phyloP scores from a whole-genome alignment of 1,140 invertebrate species.

The Notospermus geniculatus region DNA sequence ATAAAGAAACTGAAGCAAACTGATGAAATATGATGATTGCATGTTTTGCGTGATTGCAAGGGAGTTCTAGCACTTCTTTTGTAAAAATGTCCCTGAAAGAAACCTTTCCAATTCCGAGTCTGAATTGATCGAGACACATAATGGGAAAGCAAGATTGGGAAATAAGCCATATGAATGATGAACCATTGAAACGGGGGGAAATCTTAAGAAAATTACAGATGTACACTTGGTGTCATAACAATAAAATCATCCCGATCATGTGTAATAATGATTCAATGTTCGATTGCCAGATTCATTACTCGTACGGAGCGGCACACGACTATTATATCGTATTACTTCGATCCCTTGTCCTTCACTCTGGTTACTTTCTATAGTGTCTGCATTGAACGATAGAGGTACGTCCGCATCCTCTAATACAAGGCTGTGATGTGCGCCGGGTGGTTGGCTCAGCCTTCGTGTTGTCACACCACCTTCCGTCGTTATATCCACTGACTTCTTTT shows the following conservation, averaged over 20 bases:
- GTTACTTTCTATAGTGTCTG: background rate
- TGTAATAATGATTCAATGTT: slow-evolving; percentile 10
- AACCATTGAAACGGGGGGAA: too few species aligned
- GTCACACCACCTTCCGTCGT: background rate
- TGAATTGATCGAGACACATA: too few species aligned
- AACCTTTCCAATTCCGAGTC: too few species aligned
- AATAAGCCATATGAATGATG: too few species aligned
- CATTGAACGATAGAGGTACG: background rate
- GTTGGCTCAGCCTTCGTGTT: background rate
- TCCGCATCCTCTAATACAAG: background rate
- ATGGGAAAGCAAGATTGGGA: too few species aligned
- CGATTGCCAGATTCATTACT: background rate
- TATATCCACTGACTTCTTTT: slow-evolving; percentile 52
- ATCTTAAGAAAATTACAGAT: too few species aligned
- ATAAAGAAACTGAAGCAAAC: too few species aligned
- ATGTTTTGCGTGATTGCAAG: too few species aligned
- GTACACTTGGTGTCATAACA: too few species aligned
- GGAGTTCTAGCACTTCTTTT: too few species aligned
- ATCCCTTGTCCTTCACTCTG: background rate
- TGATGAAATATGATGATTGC: too few species aligned
- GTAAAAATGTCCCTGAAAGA: too few species aligned
- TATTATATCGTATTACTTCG: slow-evolving; percentile 6
- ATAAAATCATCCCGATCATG: background rate
- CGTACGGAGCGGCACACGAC: slow-evolving; percentile 5
- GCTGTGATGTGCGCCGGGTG: background rate